Evolutionary conservation across 2,888 invertebrate genomes (phyloP), one percentile per base, ranked within the genome.

Genomic region (Papilio demoleus): DNA sequence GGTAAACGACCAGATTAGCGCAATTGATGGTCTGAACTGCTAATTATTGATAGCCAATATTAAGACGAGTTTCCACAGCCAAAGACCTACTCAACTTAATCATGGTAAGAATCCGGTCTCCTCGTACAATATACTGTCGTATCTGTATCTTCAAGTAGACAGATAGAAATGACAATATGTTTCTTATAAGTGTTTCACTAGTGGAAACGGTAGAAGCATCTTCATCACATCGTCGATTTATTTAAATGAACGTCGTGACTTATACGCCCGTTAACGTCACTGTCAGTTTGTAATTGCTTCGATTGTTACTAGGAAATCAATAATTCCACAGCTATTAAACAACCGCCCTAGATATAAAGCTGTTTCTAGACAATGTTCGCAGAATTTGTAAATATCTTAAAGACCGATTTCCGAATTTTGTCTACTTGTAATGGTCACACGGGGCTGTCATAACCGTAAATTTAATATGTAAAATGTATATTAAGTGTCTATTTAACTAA

Each of bases 41-140:
- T n/a, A 53, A 50, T 50, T 38, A 36, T 50, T 50, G 31, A 31
- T 36, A 19, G 9, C 45, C 70, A 73, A 36, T 17, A 42, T 12
- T 4, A 4, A 2, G 12, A 14, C 4, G 38, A 4, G 14, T 38
- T 38, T 42, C n/a, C 42, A 42, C 42, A 1, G 31, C 31, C 31
- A 8, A 17, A 0, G 22, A 4, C 8, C 0, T 12, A 3, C 22
- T 22, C n/a, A n/a, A n/a, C n/a, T n/a, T n/a, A n/a, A n/a, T n/a
- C n/a, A n/a, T n/a, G n/a, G n/a, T n/a, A n/a, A n/a, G n/a, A n/a
- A n/a, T n/a, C n/a, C n/a, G n/a, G n/a, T n/a, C n/a, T n/a, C n/a
- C n/a, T n/a, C n/a, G n/a, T n/a, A n/a, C n/a, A n/a, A n/a, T n/a
- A 0, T 0, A 22, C 12, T 12, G 2, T 8, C 22, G 4, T 47